Evolutionary conservation across 2,113 vertebrate genomes (phyloP), one percentile per base, ranked within the genome.

Genomic region (Verasper variegatus): DNA sequence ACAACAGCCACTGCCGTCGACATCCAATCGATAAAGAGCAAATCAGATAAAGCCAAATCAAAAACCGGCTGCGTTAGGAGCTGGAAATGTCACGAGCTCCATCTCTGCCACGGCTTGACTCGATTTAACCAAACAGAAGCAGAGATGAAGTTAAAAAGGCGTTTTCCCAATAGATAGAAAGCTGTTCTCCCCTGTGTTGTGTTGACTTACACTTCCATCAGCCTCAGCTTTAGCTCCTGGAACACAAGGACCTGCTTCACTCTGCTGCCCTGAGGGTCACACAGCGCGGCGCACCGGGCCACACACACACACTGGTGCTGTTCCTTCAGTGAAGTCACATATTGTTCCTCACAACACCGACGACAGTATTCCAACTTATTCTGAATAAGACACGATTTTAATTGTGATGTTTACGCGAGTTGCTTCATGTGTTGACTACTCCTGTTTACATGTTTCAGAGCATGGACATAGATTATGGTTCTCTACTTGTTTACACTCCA

Each of bases 1-100:
- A 74, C 23, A 51, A 74, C 17, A 49, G 31, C 2, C 0, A n/a
- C 37, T 18, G 55, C n/a, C n/a, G 14, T 23, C 0, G 40, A 70
- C 66, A 66, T 54, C 21, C 31, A 68, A 62, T 69, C 64, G n/a
- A 82, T 82, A 57, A 55, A 35, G 69, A 67, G 63, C 21, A 35
- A 71, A 81, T 79, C 71, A 57, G 65, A 87, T 81, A 35, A 77
- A 68, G 74, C 31, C 12, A 2, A 61, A 59, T 72, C 45, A 77
- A 75, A 68, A 77, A 24, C 31, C n/a, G 52, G n/a, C n/a, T 0
- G 27, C n/a, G 59, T 62, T 18, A 37, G 31, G 49, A 63, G 23
- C 21, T 61, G 62, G n/a, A 71, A 75, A 76, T 82, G 76, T 76
- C 84, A 74, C 62, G 27, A 5, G 20, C 14, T 20, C 76, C 24